A percentile compares a stretch with the other conserved stretches of the same genome.
Evolutionary conservation across 2,113 vertebrate genomes (phyloP).

Genomic region (Misgurnus mizolepis): DNA sequence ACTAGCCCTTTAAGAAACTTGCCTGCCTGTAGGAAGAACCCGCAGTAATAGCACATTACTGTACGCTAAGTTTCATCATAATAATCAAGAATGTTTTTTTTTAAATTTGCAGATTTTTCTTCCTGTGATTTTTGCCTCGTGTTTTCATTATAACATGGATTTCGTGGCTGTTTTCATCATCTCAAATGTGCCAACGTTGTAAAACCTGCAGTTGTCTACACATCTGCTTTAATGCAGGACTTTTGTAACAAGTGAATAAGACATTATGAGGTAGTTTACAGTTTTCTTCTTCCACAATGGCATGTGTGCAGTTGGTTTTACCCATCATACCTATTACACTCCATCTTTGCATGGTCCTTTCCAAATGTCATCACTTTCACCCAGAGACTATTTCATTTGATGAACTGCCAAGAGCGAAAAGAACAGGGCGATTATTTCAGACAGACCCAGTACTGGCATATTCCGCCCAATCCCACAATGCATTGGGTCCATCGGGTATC

Average conservation of each 20-base stretch:
- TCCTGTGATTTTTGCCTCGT: too few species aligned
- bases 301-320: not conserved
- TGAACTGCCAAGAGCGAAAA: slow-evolving; percentile 33
- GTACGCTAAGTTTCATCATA: too few species aligned
- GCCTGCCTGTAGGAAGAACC: too few species aligned
- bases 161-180: slow-evolving; percentile 1
- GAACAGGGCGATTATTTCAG: slow-evolving; percentile 45
- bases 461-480: slow-evolving; percentile 45
- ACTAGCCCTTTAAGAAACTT: too few species aligned
- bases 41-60: too few species aligned
- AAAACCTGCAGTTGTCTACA: not conserved
- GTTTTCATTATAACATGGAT: too few species aligned
- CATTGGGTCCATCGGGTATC: slow-evolving; percentile 44
- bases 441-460: slow-evolving; percentile 28
- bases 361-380: slow-evolving; percentile 4
- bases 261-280: too few species aligned
- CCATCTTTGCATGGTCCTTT: not conserved
- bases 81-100: too few species aligned
- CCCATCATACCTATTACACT: not conserved
- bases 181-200: not conserved
- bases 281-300: not conserved
- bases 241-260: too few species aligned
- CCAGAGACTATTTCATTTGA: slow-evolving; percentile 24
- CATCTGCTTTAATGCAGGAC: too few species aligned
- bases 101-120: too few species aligned